Evolutionary conservation across 1,140 invertebrate genomes (phyloP), one percentile per base, ranked within the genome.

Genomic region (Tetranychus cinnabarinus): DNA sequence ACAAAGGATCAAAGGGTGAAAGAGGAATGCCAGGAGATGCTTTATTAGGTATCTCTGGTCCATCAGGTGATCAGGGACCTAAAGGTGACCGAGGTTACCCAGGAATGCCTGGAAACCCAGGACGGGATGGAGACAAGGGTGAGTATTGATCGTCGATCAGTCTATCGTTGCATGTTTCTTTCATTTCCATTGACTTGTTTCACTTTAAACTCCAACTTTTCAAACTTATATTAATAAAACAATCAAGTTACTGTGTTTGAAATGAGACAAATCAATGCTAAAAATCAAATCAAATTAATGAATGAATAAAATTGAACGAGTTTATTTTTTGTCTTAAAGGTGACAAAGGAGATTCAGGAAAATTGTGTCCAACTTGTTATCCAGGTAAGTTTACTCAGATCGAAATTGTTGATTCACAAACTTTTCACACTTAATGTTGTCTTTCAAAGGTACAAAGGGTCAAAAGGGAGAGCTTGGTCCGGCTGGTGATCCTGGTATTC

Each of bases 31-130:
- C 50, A 58, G 45, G 46, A 50, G 50, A 59, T 39, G 56, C 50
- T 13, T 36, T 42, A 52, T 56, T 55, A 39, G 83, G 84, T 35
- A 69, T 78, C 64, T 73, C 79, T 34, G 84, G 84, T 55, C 74
- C 75, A 65, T 79, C 81, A 33, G 85, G 85, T 58, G 73, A 77
- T 39, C 81, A 84, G 76, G 84, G 81, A 35, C 62, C 71, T 12
- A 72, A 78, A 33, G 80, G 79, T 35, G 75, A 77, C 1, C 79
- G 80, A 68, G 80, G 80, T 58, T 64, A 63, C 5, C 79, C 80
- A 63, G 79, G 79, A 65, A 76, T 77, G 15, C 65, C 73, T 39
- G 82, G 81, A 8, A 70, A 67, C 74, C 6, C 77, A 61, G 60
- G 67, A 62, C 56, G 63, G 23, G 54, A 65, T 59, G 74, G 74